Base-by-base conservation (phyloP, 1,140 invertebrate species). In the Drosophila navojoa region DNA sequence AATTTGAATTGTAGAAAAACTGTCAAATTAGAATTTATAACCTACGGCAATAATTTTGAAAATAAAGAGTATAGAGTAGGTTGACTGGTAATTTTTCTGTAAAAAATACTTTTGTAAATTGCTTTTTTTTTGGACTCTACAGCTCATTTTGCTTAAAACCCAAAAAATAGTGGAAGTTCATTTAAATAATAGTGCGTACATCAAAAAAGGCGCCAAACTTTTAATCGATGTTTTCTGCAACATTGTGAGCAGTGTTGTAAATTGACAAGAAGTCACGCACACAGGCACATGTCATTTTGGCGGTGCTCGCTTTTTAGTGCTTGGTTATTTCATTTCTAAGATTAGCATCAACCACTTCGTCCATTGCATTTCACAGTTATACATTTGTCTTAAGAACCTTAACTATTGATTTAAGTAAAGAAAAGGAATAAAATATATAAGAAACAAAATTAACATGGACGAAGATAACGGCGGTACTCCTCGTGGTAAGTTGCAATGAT, bases 311-410 rank as follows among this genome's bases (percentile, higher is more conserved):
- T 38, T 42, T n/a, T 16, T 22, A 57, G 25, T 70, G 59, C 60
- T 73, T 54, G 68, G 45, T 70, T 58, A 66, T 72, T 64, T 75
- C 67, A 71, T 59, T 40, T 71, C 66, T 71, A 62, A 63, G 52
- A 57, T 63, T 72, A 68, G 66, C 50, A 57, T 61, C 50, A 25
- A 16, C 22, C 4, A 32, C 3, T 19, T 60, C 22, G 25, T 11
- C 11, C 6, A 10, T 15, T 6, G 10, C 1, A 25, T 45, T 67
- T 58, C 10, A 7, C 57, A 71, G 15, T 32, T 42, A 25, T 32
- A 44, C 15, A 52, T 54, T 25, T 32, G 32, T 0, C 15, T 47
- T n/a, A 3, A 13, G 11, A 13, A 45, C n/a, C 47, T 61, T 45
- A 19, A 35, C 19, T 61, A 25, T 62, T 15, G 27, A 9, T 6